Evolutionary conservation across 2,113 vertebrate genomes (phyloP).

Genomic region (Ursus arctos): DNA sequence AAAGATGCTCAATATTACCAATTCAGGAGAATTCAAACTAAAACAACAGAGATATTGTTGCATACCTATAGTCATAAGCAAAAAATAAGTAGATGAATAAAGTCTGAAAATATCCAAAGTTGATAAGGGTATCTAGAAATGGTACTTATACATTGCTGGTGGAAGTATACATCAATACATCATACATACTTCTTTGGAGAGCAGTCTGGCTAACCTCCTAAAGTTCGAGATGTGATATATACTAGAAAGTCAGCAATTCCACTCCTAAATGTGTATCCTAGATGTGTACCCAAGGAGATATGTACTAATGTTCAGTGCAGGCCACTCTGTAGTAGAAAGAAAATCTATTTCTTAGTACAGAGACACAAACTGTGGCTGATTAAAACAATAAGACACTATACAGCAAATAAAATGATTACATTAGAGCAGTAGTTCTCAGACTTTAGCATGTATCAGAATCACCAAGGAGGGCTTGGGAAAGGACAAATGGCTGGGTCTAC

Average conservation of each 20-base stretch:
- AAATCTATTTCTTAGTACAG: neutral
- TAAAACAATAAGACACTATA: neutral
- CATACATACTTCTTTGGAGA: neutral
- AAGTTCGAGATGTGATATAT: slow-evolving; percentile 4
- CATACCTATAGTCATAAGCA: neutral
- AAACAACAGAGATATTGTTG: neutral
- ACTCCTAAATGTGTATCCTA: neutral
- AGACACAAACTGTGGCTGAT: neutral
- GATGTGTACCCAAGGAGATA: neutral
- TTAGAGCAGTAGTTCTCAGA: neutral
- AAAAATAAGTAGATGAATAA: slow-evolving; percentile 41
- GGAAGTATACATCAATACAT: neutral
- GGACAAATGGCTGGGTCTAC: neutral
- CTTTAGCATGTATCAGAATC: neutral
- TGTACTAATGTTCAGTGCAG: neutral
- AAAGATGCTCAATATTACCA: neutral
- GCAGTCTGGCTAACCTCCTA: neutral
- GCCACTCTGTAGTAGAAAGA: neutral
- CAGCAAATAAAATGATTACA: neutral
- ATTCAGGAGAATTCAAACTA: slow-evolving; percentile 23
- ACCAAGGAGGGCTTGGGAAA: neutral
- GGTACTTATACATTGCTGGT: neutral
- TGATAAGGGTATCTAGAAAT: slow-evolving; percentile 8
- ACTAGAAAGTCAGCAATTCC: neutral
- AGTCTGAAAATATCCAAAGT: neutral